These are phyloP conservation scores for Gambusia yucatana DNA, from an alignment of 2,797 vertebrate genomes.

Conservation along the genomic window DNA sequence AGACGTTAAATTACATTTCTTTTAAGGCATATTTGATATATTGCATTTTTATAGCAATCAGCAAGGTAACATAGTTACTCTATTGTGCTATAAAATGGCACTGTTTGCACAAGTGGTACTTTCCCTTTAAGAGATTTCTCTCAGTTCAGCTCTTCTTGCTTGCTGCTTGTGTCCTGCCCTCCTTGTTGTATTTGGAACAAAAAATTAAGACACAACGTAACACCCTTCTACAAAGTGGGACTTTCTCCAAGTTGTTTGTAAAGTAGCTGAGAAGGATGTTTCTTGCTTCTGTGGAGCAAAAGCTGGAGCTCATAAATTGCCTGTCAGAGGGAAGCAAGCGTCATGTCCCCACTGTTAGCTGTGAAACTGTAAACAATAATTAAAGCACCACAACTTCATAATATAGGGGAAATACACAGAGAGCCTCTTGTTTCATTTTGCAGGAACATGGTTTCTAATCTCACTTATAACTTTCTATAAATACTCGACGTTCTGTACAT, in stretches of 20 bases:
- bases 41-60: no score
- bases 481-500: background rate
- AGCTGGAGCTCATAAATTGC: constrained; percentile 23
- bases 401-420: background rate
- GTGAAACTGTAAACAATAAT: constrained; percentile 5
- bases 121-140: background rate
- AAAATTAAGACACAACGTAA: background rate
- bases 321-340: constrained; percentile 13
- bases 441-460: background rate
- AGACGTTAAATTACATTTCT: no score
- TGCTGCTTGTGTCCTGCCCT: background rate
- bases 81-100: no score
- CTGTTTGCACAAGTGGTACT: background rate
- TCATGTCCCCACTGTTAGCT: background rate
- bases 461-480: background rate
- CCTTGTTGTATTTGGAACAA: background rate
- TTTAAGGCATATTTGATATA: no score
- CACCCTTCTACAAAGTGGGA: no score
- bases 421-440: background rate
- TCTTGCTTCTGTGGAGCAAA: background rate
- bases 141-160: background rate
- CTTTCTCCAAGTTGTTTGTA: background rate
- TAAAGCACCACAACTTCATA: constrained; percentile 2
- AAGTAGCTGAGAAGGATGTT: constrained; percentile 8
- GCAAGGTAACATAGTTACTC: no score